A percentile compares a stretch with the other conserved stretches of the same genome.
Evolutionary conservation across 2,113 vertebrate genomes (phyloP).

Genomic region (Anoura caudifer): DNA sequence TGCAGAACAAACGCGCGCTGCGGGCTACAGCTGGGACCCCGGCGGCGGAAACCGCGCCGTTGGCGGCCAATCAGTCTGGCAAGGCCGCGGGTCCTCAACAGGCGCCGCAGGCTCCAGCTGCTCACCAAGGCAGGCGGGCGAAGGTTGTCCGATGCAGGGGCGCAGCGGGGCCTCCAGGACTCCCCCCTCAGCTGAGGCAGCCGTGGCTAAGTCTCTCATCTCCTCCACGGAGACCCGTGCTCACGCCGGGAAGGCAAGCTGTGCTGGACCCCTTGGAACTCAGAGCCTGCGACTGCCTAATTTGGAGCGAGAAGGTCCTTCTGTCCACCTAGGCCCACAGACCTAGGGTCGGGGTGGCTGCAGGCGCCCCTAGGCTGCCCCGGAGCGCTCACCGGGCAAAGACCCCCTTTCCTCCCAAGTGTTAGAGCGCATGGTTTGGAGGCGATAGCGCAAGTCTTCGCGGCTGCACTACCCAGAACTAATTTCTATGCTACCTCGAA

Average conservation of each 20-base stretch:
- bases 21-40: not conserved
- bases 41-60: fast-evolving
- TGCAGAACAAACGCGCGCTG: fast-evolving
- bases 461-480: not conserved
- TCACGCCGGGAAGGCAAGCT: not conserved
- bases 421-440: not conserved
- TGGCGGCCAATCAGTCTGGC: not conserved
- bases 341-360: not conserved
- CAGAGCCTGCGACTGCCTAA: not conserved
- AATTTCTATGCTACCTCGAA: not conserved
- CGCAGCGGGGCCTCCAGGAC: not conserved
- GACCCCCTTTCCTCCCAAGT: too few species aligned
- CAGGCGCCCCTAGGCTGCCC: not conserved
- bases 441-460: fast-evolving
- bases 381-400: not conserved
- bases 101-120: too few species aligned
- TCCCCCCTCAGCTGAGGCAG: fast-evolving
- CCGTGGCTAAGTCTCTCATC: not conserved
- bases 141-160: not conserved
- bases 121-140: fast-evolving
- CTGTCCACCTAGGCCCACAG: not conserved
- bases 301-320: not conserved
- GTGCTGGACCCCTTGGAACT: not conserved
- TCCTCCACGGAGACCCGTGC: not conserved
- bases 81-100: fast-evolving